Base-by-base conservation (phyloP, 2,888 invertebrate species). In the Petrolisthes manimaculis region DNA sequence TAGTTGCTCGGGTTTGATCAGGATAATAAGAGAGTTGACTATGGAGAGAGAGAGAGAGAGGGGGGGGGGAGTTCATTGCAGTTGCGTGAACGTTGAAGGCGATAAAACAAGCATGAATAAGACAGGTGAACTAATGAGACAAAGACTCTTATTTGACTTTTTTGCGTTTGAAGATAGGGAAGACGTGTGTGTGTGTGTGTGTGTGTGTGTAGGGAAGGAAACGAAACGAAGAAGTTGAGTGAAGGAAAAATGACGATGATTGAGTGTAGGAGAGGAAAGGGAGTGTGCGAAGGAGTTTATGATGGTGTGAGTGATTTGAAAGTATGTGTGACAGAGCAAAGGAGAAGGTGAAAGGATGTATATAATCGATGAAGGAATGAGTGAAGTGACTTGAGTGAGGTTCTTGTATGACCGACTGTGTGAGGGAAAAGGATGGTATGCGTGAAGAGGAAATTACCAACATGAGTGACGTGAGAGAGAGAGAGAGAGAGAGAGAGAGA, bases 41-140 rank as follows among this genome's bases (percentile, higher is more conserved):
- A 18, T 67, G 5, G 78, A 78, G 78, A 78, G 78, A 78, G 78
- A 78, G 78, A 78, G 78, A 78, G 74, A 74, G 83, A 74, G 74
- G 18, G 74, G 18, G 74, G 18, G 74, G 14, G 37, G 21, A 54
- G 81, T 21, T 9, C 21, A 54, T 56, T 14, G 12, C n/a, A 78
- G 53, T 78, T 24, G 9, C 24, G 5, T 78, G 61, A 61, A 8
- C 0, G 24, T 0, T 6, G 37, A 2, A 37, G 9, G 3, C 37
- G 37, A 37, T 37, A 37, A 37, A 37, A 2, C 37, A 37, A 37
- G 37, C 37, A 37, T 37, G 37, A 37, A 37, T 0, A 37, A 37
- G 37, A 37, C 0, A 37, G 37, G 37, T 37, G 37, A 37, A 37
- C 2, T 1, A 37, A 37, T 37, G 37, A 37, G 37, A 37, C 37